A percentile compares a stretch with the other conserved stretches of the same genome.
Conservation (phyloP, 2,113 vertebrate species). For the Hypanus sabinus region DNA sequence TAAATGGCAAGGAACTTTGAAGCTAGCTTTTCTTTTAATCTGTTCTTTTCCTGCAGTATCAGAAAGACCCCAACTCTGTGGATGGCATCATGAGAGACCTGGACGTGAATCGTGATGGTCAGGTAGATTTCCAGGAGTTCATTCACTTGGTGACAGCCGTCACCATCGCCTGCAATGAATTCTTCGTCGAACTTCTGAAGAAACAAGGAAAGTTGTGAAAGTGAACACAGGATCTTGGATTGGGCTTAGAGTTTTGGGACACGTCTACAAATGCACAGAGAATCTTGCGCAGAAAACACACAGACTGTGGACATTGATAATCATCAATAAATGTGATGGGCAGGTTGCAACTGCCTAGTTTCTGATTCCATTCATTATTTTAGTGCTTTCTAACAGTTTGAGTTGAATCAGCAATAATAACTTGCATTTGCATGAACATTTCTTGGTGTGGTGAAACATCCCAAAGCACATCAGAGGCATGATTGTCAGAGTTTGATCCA, state of each 20-base stretch:
- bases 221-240: not conserved
- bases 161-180: slow-evolving; percentile 81
- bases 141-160: slow-evolving; percentile 77
- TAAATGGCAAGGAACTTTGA: not conserved
- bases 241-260: slow-evolving; percentile 44
- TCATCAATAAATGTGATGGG: not conserved
- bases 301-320: not conserved
- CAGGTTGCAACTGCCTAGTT: not conserved
- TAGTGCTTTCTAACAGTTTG: not conserved
- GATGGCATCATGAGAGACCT: slow-evolving; percentile 82
- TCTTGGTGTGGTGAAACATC: too few species aligned
- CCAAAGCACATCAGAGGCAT: not conserved
- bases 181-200: slow-evolving; percentile 65
- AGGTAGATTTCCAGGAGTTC: slow-evolving; percentile 90
- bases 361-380: not conserved
- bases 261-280: fast-evolving
- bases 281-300: not conserved
- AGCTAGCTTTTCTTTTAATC: not conserved
- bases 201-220: slow-evolving; percentile 14
- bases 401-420: too few species aligned
- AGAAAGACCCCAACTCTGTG: slow-evolving; percentile 64
- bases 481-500: not conserved
- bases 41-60: slow-evolving; percentile 48
- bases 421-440: not conserved
- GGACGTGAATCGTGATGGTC: slow-evolving; percentile 75